These are phyloP conservation scores for Cosmopolites sordidus DNA, from an alignment of 2,888 invertebrate species.

Conservation along the genomic window DNA sequence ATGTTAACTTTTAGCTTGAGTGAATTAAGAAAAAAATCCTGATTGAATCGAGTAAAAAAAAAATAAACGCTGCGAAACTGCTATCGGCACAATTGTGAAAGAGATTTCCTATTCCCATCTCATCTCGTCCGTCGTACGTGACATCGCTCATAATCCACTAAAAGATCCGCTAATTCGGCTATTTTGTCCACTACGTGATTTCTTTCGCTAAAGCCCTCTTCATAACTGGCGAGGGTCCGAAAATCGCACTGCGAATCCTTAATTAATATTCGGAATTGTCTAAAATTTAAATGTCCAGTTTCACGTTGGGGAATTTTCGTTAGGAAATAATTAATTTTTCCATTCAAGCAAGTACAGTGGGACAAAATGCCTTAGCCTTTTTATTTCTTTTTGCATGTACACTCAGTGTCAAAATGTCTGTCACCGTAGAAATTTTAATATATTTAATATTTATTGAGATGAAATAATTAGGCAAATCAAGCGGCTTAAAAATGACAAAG, in stretches of 20 bases:
- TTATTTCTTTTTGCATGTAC: no score
- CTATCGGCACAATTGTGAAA: neutral
- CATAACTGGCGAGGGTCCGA: constrained; percentile 39
- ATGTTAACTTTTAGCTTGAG: no score
- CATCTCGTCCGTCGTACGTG: constrained; percentile 18
- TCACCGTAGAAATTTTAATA: no score
- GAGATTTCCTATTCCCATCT: constrained; percentile 14
- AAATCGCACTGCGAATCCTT: constrained; percentile 35
- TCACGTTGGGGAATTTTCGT: constrained; percentile 18
- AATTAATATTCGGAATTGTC: constrained; percentile 27
- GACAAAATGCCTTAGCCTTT: no score
- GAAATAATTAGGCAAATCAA: no score
- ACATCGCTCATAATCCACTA: constrained; percentile 29
- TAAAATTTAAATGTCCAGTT: constrained; percentile 25
- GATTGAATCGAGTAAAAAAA: no score
- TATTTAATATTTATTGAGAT: no score
- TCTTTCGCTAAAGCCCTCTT: constrained; percentile 46
- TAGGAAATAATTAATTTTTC: constrained; percentile 25
- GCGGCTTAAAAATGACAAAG: no score
- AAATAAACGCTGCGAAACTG: no score
- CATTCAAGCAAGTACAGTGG: constrained; percentile 2
- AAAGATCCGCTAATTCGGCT: constrained; percentile 45
- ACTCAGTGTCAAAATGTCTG: no score
- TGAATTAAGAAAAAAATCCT: no score
- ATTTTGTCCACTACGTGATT: constrained; percentile 48